Conservation (phyloP, 1,140 invertebrate species). For the Tetramorium alpestre region DNA sequence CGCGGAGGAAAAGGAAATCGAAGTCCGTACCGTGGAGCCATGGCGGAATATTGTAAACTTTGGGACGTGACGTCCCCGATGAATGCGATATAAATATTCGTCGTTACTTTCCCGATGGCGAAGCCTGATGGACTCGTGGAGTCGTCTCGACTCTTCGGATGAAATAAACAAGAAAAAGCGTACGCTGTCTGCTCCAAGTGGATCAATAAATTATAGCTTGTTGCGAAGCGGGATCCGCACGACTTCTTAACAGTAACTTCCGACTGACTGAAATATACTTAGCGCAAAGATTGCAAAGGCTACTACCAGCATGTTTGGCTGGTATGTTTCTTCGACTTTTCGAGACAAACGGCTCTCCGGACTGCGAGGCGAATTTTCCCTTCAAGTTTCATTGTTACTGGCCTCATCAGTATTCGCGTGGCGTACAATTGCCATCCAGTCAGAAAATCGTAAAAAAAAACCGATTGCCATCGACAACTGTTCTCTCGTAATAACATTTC, state of each 20-base stretch:
- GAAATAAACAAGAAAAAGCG: conserved; percentile 27
- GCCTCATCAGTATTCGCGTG: conserved; percentile 25
- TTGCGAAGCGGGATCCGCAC: background rate
- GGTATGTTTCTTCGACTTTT: conserved; percentile 26
- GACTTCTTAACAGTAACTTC: conserved; percentile 33
- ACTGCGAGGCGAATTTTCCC: conserved; percentile 10
- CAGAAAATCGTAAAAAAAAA: conserved; percentile 12
- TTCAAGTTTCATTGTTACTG: background rate
- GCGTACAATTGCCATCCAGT: background rate
- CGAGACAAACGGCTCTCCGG: conserved; percentile 5
- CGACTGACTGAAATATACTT: conserved; percentile 25
- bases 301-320: conserved; percentile 1
- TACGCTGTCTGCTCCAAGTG: background rate
- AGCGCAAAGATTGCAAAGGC: conserved; percentile 12
- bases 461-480: background rate
- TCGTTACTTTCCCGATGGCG: background rate
- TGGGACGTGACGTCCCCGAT: conserved; percentile 16
- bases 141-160: conserved; percentile 37
- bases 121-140: background rate
- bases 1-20: conserved; percentile 32
- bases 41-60: conserved; percentile 16
- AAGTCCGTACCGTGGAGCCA: background rate
- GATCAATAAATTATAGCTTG: conserved; percentile 54
- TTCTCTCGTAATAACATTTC: conserved; percentile 17
- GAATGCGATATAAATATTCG: conserved; percentile 36